Conservation (phyloP, 2,797 vertebrate genomes). For the Periophthalmus magnuspinnatus region DNA sequence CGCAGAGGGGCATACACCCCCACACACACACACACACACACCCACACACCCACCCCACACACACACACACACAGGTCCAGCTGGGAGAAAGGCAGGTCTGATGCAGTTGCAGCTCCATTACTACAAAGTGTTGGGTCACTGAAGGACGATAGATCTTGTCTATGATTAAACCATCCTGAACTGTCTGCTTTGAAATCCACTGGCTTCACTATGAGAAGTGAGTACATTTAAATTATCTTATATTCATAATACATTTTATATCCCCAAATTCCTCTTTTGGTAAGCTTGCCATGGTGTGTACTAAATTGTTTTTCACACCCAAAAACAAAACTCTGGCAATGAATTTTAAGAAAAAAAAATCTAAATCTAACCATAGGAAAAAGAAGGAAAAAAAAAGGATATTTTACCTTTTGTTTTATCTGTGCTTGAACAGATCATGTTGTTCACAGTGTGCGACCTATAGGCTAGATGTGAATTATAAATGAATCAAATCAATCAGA, state of each 20-base stretch:
- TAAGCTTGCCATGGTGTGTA: not conserved
- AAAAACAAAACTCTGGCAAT: not conserved
- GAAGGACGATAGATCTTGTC: slow-evolving; percentile 16
- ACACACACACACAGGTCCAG: not conserved
- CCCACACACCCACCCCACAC: not conserved
- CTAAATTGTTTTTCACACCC: not conserved
- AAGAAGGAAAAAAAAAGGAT: no score
- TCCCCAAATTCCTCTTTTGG: not conserved
- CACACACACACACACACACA: not conserved
- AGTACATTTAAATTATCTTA: slow-evolving; percentile 35
- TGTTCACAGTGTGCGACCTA: not conserved
- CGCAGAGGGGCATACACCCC: not conserved
- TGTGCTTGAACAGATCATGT: slow-evolving; percentile 1
- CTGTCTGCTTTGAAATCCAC: not conserved
- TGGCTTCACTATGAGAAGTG: slow-evolving; percentile 33
- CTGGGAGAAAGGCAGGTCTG: not conserved
- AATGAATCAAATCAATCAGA: slow-evolving; percentile 29
- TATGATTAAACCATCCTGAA: slow-evolving; percentile 17
- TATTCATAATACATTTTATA: not conserved
- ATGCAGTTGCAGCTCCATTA: slow-evolving; percentile 26
- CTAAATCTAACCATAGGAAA: no score
- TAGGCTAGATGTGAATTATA: slow-evolving; percentile 28
- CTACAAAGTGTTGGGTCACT: slow-evolving; percentile 19
- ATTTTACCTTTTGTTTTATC: not conserved
- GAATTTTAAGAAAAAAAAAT: not conserved